A percentile compares a stretch with the other conserved stretches of the same genome.
Evolutionary conservation across 2,797 vertebrate genomes (phyloP).

Genomic region (Melanogrammus aeglefinus): DNA sequence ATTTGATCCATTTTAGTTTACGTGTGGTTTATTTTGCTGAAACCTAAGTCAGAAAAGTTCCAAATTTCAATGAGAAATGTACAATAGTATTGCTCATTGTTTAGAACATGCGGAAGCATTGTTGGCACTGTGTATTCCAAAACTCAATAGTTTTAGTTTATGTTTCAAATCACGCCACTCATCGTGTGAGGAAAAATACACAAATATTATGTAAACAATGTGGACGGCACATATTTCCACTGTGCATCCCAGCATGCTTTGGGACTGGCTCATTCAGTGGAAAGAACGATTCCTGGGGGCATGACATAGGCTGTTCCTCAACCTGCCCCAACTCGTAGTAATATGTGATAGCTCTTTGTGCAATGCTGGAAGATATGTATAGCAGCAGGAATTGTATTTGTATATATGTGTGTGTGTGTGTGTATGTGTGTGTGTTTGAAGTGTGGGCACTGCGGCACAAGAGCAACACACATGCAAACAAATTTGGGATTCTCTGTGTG

Average conservation of each 20-base stretch:
- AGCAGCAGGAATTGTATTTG: conserved; percentile 8
- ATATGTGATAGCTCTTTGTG: conserved; percentile 26
- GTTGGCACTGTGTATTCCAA: not conserved
- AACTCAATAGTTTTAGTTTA: not conserved
- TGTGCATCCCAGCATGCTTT: conserved; percentile 6
- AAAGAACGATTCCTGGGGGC: conserved; percentile 23
- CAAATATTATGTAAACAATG: not conserved
- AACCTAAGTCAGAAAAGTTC: not conserved
- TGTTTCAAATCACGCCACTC: not conserved
- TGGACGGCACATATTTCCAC: not conserved
- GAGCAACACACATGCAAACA: conserved; percentile 14
- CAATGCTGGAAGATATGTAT: conserved; percentile 10
- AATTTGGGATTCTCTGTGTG: conserved; percentile 7
- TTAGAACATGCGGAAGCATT: not conserved
- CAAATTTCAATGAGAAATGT: not conserved
- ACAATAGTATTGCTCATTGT: not conserved
- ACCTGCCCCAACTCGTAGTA: conserved; percentile 35
- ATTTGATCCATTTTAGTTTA: not conserved
- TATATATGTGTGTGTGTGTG: conserved; percentile 8
- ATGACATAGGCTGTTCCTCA: conserved; percentile 9
- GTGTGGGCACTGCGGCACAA: conserved; percentile 16
- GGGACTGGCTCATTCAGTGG: conserved; percentile 8
- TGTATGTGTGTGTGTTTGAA: conserved; percentile 18
- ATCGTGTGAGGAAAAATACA: not conserved
- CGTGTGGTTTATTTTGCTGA: not conserved